These are phyloP conservation scores for Opisthocomus hoazin DNA, from an alignment of 2,113 vertebrate genomes.

Conservation along the genomic window DNA sequence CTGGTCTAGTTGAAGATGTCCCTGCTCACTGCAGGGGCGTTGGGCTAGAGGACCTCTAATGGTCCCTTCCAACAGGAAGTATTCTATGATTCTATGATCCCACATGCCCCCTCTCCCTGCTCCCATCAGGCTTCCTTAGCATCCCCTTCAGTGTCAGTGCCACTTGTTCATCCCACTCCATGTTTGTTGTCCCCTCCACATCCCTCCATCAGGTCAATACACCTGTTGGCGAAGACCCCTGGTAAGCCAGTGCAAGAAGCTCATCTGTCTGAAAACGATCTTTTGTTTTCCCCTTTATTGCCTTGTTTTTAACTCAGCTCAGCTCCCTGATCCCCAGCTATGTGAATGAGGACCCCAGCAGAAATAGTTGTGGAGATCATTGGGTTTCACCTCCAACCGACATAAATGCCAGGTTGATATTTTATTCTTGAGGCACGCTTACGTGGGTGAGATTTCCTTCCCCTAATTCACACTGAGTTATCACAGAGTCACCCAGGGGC, in stretches of 20 bases:
- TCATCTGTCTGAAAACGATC: background rate
- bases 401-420: background rate
- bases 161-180: background rate
- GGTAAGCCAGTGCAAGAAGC: background rate
- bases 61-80: no score
- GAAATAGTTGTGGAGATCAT: fast-evolving
- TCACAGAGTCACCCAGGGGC: background rate
- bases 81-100: background rate
- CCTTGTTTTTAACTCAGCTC: background rate
- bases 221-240: background rate
- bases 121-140: background rate
- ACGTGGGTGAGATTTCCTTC: background rate
- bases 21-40: no score
- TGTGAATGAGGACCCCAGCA: fast-evolving
- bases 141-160: background rate
- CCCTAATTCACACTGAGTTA: background rate
- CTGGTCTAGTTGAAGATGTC: no score
- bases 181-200: background rate
- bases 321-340: background rate
- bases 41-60: no score
- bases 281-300: fast-evolving
- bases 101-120: background rate
- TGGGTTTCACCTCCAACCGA: fast-evolving
- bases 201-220: fast-evolving
- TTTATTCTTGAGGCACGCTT: background rate